phyloP scores from a whole-genome alignment of 2,888 invertebrate genomes.

The Parthenolecanium corni region DNA sequence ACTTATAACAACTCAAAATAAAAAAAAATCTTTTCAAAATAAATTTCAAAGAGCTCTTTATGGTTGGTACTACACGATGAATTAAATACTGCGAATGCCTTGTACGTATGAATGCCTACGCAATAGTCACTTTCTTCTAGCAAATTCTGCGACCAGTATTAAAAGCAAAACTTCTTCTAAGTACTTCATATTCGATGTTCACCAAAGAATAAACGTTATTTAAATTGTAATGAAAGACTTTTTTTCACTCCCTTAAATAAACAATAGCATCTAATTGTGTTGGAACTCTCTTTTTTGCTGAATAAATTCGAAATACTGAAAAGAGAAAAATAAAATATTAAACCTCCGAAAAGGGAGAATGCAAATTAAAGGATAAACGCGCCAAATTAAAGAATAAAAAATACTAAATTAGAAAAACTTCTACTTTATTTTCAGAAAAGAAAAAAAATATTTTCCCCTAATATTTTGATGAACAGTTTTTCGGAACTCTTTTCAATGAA shows the following conservation, averaged over 20 bases:
- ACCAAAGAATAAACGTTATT: background rate
- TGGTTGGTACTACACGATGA: no score
- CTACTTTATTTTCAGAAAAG: slow-evolving; percentile 16
- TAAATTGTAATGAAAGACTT: slow-evolving; percentile 1
- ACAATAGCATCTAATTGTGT: slow-evolving; percentile 25
- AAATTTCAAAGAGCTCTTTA: no score
- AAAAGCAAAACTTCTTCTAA: no score
- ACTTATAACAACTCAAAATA: no score
- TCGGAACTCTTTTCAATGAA: slow-evolving; percentile 16
- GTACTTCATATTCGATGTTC: background rate
- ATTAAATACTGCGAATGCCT: no score
- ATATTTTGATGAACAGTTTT: slow-evolving; percentile 13
- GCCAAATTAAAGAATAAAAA: slow-evolving; percentile 26
- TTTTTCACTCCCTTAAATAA: background rate
- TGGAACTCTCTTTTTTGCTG: slow-evolving; percentile 9
- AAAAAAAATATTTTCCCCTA: slow-evolving; percentile 17
- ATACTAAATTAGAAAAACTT: slow-evolving; percentile 24
- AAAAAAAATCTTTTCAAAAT: no score
- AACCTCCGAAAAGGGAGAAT: slow-evolving; percentile 14
- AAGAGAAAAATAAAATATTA: background rate
- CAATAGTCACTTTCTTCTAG: no score
- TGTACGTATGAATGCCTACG: no score
- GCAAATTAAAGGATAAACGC: slow-evolving; percentile 28
- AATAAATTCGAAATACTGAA: slow-evolving; percentile 3
- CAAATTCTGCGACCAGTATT: no score